Base-by-base conservation (phyloP, 2,113 vertebrate species). In the Neolamprologus toae region DNA sequence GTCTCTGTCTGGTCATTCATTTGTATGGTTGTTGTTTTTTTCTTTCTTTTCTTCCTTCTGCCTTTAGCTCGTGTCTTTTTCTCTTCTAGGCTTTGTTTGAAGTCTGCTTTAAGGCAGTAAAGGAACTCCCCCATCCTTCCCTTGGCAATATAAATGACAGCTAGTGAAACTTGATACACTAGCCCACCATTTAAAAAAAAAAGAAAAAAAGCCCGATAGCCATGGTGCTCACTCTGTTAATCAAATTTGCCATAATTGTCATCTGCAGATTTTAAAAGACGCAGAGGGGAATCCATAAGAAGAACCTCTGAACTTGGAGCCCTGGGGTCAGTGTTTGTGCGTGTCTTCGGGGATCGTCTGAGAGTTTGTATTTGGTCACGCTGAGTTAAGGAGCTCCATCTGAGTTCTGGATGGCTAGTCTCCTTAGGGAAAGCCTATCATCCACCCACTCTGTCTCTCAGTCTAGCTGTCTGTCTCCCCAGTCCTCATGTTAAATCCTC, bases 111-210 rank as follows among this genome's bases (percentile, higher is more conserved):
- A 19, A 88, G 86, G 93, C 92, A 93, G 92, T 96, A 96, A 97
- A 97, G 94, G 89, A 94, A 94, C 94, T 93, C 94, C 91, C 90
- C 92, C 90, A 16, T 89, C 90, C 88, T 93, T 93, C 86, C 94
- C 88, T 42, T 73, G 88, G 91, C 85, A 89, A 85, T 96, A 95
- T 96, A 96, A 97, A 95, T 96, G 96, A 96, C 96, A 97, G 96
- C 95, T 95, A 92, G 96, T 96, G 97, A 97, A 97, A 97, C 88
- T 3, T 5, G 92, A 97, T 92, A 94, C 76, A 82, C 85, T 84
- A 89, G 87, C 88, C 93, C 86, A 55, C 88, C 78, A 83, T 94
- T 86, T 17, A 33, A 54, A 87, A 88, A 63, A 71, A 81, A 37
- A 45, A 86, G 61, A 87, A 81, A 37, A 63, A 5, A 66, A 85